Conservation (phyloP, 2,888 invertebrate genomes). For the Platycheirus albimanus region DNA sequence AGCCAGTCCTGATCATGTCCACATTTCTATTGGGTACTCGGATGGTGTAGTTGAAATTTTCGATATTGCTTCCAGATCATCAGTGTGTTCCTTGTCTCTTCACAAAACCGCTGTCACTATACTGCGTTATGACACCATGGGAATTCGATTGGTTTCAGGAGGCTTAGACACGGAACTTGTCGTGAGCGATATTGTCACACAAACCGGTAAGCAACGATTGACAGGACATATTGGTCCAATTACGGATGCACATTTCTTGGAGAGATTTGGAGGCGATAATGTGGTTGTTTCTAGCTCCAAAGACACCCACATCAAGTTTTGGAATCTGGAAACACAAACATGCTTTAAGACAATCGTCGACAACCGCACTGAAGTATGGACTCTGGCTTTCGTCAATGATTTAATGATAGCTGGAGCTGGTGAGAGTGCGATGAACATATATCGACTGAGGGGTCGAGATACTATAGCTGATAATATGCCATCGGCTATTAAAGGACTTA, state of each 20-base stretch:
- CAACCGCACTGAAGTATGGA: slow-evolving; percentile 95
- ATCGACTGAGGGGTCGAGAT: slow-evolving; percentile 87
- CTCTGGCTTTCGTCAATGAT: slow-evolving; percentile 89
- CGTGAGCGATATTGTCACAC: slow-evolving; percentile 96
- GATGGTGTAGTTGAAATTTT: slow-evolving; percentile 95
- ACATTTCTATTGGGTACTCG: slow-evolving; percentile 94
- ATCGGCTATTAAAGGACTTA: slow-evolving; percentile 81
- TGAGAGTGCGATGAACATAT: slow-evolving; percentile 93
- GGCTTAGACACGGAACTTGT: slow-evolving; percentile 95
- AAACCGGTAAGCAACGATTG: slow-evolving; percentile 93
- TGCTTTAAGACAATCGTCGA: slow-evolving; percentile 98
- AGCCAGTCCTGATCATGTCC: slow-evolving; percentile 89
- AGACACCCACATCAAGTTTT: slow-evolving; percentile 97
- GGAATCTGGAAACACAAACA: slow-evolving; percentile 97
- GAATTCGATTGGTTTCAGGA: slow-evolving; percentile 94
- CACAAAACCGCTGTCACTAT: slow-evolving; percentile 93
- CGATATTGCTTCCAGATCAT: slow-evolving; percentile 88
- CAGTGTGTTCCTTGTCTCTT: slow-evolving; percentile 87
- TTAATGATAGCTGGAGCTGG: slow-evolving; percentile 94
- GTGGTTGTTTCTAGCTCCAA: slow-evolving; percentile 92
- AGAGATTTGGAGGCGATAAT: slow-evolving; percentile 81
- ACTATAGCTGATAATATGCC: slow-evolving; percentile 84
- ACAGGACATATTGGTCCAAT: slow-evolving; percentile 96
- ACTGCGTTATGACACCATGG: slow-evolving; percentile 91
- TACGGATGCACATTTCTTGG: slow-evolving; percentile 91